Percentiles rank a stretch among this genome's conserved stretches.
Conservation (phyloP, 1,140 invertebrate species). For the Eurosta solidaginis region DNA sequence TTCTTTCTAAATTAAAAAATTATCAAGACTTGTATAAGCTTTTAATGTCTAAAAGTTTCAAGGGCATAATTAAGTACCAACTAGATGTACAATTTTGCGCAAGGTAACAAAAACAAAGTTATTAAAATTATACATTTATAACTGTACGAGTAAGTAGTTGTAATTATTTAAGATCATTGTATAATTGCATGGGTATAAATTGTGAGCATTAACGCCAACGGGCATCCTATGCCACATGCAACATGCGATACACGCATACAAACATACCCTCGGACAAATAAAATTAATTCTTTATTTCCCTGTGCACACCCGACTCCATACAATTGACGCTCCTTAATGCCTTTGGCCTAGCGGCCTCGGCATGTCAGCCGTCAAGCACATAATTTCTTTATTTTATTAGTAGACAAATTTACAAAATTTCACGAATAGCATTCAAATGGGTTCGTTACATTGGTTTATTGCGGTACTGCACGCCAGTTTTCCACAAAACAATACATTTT, state of each 20-base stretch:
- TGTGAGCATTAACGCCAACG: conserved; percentile 18
- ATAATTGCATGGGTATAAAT: too few relatives aligned
- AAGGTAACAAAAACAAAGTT: too few relatives aligned
- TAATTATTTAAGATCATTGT: neutral
- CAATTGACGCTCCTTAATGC: neutral
- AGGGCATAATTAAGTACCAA: too few relatives aligned
- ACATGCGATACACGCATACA: neutral
- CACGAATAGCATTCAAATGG: neutral
- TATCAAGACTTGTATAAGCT: too few relatives aligned
- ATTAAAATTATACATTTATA: too few relatives aligned
- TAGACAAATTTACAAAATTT: conserved; percentile 12
- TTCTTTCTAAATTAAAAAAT: too few relatives aligned
- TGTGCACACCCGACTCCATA: neutral
- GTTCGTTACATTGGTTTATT: too few relatives aligned
- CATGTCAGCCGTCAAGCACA: conserved; percentile 10
- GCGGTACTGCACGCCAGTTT: too few relatives aligned
- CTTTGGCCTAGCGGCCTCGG: neutral
- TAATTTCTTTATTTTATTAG: conserved; percentile 29
- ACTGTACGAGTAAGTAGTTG: too few relatives aligned
- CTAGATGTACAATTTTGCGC: too few relatives aligned
- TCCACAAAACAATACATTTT: too few relatives aligned
- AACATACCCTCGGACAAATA: neutral
- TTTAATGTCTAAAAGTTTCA: too few relatives aligned
- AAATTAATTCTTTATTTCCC: neutral
- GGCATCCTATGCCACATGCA: neutral